A percentile compares a stretch with the other conserved stretches of the same genome.
phyloP scores from a whole-genome alignment of 2,797 vertebrate species.

The Myiothlypis coronata region DNA sequence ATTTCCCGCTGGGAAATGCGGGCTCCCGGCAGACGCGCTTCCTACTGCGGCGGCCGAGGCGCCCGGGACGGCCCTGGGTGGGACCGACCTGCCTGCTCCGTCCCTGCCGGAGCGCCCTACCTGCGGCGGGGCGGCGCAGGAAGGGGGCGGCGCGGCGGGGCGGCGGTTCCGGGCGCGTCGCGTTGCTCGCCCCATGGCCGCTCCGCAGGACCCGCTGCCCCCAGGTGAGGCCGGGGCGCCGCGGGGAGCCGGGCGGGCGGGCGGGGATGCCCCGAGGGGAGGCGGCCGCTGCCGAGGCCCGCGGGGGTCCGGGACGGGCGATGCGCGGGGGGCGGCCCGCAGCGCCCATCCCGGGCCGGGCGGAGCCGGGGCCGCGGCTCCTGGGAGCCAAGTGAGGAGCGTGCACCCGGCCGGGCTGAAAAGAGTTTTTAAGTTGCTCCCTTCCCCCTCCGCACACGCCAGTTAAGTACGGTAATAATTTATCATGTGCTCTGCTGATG shows the following conservation, averaged over 20 bases:
- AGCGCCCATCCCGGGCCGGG: background rate
- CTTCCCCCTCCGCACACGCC: background rate
- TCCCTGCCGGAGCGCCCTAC: background rate
- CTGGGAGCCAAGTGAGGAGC: background rate
- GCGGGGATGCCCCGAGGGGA: background rate
- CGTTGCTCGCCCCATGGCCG: slow-evolving; percentile 58
- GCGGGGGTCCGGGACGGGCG: background rate
- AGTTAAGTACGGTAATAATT: background rate
- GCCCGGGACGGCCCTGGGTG: background rate
- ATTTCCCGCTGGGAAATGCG: background rate
- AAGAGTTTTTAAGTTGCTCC: background rate
- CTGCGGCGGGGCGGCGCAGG: slow-evolving; percentile 23
- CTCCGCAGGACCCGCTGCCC: slow-evolving; percentile 46
- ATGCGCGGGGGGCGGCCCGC: background rate
- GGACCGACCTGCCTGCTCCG: too few relatives aligned
- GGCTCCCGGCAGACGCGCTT: too few relatives aligned
- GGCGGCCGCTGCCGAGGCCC: too few relatives aligned
- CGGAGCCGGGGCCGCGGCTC: background rate
- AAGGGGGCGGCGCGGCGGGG: background rate
- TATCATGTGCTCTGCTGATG: background rate
- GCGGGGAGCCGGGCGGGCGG: background rate
- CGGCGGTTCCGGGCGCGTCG: slow-evolving; percentile 30
- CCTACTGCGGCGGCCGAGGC: accelerated
- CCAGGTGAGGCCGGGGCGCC: slow-evolving; percentile 42
- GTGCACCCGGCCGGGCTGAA: background rate